Conservation (phyloP, 2,888 invertebrate species). For the Alloplasta piceator region DNA sequence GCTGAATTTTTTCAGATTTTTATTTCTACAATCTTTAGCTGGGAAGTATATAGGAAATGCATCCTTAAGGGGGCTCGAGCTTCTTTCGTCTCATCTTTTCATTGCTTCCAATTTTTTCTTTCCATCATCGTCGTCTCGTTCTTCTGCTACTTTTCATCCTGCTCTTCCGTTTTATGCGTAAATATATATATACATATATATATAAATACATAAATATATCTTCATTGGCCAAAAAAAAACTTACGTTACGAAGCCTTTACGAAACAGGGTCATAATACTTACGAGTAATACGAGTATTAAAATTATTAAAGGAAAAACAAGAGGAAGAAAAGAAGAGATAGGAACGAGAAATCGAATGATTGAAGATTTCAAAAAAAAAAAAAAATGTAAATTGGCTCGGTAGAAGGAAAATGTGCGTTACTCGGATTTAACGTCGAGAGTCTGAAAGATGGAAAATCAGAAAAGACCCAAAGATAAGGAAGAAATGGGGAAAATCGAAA, state of each 20-base stretch:
- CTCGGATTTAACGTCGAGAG: not conserved
- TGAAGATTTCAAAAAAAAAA: too few species aligned
- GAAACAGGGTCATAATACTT: slow-evolving; percentile 82
- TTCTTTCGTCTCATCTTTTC: slow-evolving; percentile 16
- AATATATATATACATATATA: slow-evolving; percentile 29
- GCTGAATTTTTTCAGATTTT: too few species aligned
- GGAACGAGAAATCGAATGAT: slow-evolving; percentile 19
- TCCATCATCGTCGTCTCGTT: slow-evolving; percentile 48
- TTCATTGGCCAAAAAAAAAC: slow-evolving; percentile 76
- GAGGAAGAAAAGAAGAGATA: slow-evolving; percentile 30
- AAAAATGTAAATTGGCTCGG: slow-evolving; percentile 38
- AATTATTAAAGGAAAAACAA: slow-evolving; percentile 73
- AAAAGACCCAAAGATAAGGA: slow-evolving; percentile 38
- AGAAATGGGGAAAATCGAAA: slow-evolving; percentile 34
- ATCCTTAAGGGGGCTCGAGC: too few species aligned
- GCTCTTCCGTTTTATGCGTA: slow-evolving; percentile 47
- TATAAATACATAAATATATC: slow-evolving; percentile 35
- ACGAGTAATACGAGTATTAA: slow-evolving; percentile 80
- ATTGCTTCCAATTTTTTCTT: slow-evolving; percentile 21
- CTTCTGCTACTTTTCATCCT: slow-evolving; percentile 35
- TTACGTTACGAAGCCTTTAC: slow-evolving; percentile 81
- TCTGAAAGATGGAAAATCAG: slow-evolving; percentile 22
- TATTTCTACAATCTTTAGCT: too few species aligned
- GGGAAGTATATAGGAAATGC: too few species aligned
- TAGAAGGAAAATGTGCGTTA: not conserved